These are phyloP conservation scores for Mesochorus sp. DNA, from an alignment of 2,888 invertebrate species.

Conservation along the genomic window DNA sequence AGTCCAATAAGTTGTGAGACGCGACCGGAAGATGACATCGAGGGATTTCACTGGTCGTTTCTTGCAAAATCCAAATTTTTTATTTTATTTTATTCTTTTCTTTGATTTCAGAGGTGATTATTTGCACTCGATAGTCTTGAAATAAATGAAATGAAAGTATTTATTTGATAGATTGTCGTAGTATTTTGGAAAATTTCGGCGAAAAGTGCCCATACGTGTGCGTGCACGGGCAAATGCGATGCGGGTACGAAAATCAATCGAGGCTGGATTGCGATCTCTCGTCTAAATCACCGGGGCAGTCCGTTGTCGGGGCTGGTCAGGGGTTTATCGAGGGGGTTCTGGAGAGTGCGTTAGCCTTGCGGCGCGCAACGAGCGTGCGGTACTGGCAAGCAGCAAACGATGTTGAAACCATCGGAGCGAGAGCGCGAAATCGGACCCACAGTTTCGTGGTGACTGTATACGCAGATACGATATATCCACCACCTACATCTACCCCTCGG, in stretches of 20 bases:
- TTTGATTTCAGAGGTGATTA: no score
- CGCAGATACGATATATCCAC: slow-evolving; percentile 12
- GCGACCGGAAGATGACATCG: no score
- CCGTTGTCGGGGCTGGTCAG: slow-evolving; percentile 64
- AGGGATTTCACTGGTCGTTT: background rate
- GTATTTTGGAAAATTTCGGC: background rate
- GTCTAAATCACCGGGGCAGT: slow-evolving; percentile 71
- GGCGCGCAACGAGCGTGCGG: background rate
- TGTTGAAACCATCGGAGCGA: slow-evolving; percentile 29
- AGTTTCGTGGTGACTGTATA: slow-evolving; percentile 22
- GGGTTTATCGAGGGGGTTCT: slow-evolving; percentile 65
- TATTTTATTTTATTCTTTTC: no score
- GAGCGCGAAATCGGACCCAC: slow-evolving; percentile 25
- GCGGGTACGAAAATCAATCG: slow-evolving; percentile 72
- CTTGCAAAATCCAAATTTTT: no score
- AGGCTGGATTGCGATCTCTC: slow-evolving; percentile 70
- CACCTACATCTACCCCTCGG: background rate
- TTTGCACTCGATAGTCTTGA: no score
- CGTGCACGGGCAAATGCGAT: slow-evolving; percentile 51
- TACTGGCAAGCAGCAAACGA: background rate
- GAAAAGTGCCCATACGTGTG: background rate
- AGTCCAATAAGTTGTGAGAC: no score
- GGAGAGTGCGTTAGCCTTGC: slow-evolving; percentile 40
- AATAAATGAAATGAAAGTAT: no score
- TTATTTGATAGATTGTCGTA: no score